phyloP scores from a whole-genome alignment of 2,113 vertebrate species.

The Bujurquina vittata region DNA sequence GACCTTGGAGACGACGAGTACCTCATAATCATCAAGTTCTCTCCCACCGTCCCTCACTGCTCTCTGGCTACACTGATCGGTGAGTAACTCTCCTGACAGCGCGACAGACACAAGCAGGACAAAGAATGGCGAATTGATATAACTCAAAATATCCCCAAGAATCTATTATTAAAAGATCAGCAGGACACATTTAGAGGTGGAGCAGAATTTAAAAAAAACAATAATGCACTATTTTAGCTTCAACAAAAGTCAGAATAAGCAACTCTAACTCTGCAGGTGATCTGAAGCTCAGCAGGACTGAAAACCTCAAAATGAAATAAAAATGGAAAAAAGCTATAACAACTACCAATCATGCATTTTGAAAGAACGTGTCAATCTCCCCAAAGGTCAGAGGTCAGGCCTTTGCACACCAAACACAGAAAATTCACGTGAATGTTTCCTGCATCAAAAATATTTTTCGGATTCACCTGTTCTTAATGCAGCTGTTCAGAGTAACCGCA shows the following conservation, averaged over 20 bases:
- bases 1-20: constrained; percentile 88
- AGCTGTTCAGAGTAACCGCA: too few relatives aligned
- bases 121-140: background rate
- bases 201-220: accelerated
- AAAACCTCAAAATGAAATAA: background rate
- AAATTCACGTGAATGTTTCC: too few relatives aligned
- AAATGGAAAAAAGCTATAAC: background rate
- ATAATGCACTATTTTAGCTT: background rate
- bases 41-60: constrained; percentile 96
- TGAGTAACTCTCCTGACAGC: constrained; percentile 51
- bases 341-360: background rate
- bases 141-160: background rate
- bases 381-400: background rate
- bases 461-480: too few relatives aligned
- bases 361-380: background rate
- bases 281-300: too few relatives aligned
- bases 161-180: accelerated
- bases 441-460: too few relatives aligned
- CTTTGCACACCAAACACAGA: too few relatives aligned
- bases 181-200: background rate
- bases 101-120: background rate
- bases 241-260: background rate
- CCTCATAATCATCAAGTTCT: constrained; percentile 93
- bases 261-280: background rate
- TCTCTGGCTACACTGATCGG: constrained; percentile 97